Evolutionary conservation across 2,113 vertebrate genomes (phyloP).

Genomic region (Plecturocebus donacophilus): DNA sequence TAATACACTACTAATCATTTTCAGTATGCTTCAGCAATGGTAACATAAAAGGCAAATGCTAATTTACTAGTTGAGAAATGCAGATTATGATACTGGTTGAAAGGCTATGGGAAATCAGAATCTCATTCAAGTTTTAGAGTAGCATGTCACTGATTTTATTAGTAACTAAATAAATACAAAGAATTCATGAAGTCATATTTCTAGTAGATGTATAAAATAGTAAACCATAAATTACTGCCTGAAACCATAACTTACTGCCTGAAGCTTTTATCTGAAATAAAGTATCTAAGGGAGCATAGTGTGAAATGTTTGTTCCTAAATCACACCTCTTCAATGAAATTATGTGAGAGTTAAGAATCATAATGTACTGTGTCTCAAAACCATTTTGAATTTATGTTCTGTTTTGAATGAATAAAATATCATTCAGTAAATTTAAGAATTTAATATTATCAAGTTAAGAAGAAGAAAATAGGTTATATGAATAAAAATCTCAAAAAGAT

Average conservation of each 20-base stretch:
- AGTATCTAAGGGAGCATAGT: slow-evolving; percentile 53
- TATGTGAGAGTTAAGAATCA: slow-evolving; percentile 13
- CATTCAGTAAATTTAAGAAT: neutral
- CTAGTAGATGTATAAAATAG: slow-evolving; percentile 63
- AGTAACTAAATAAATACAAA: slow-evolving; percentile 71
- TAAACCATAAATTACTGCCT: slow-evolving; percentile 73
- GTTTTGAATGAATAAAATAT: neutral
- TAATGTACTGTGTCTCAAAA: slow-evolving; percentile 35
- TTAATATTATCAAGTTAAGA: slow-evolving; percentile 15
- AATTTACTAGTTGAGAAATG: slow-evolving; percentile 39
- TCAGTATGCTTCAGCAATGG: neutral
- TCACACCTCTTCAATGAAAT: slow-evolving; percentile 46
- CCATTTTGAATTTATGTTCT: slow-evolving; percentile 51
- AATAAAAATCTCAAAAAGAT: neutral
- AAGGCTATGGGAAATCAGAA: slow-evolving; percentile 45
- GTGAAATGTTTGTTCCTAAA: neutral
- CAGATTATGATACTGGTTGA: slow-evolving; percentile 42
- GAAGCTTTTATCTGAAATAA: slow-evolving; percentile 51
- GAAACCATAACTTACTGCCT: slow-evolving; percentile 70
- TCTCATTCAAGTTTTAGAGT: slow-evolving; percentile 24
- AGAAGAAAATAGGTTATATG: neutral
- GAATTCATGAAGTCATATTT: slow-evolving; percentile 74
- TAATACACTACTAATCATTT: neutral
- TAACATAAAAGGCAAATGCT: neutral
- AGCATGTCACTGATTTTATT: slow-evolving; percentile 59